These are phyloP conservation scores for Nomada ruficornis DNA, from an alignment of 2,888 invertebrate genomes.

Conservation along the genomic window DNA sequence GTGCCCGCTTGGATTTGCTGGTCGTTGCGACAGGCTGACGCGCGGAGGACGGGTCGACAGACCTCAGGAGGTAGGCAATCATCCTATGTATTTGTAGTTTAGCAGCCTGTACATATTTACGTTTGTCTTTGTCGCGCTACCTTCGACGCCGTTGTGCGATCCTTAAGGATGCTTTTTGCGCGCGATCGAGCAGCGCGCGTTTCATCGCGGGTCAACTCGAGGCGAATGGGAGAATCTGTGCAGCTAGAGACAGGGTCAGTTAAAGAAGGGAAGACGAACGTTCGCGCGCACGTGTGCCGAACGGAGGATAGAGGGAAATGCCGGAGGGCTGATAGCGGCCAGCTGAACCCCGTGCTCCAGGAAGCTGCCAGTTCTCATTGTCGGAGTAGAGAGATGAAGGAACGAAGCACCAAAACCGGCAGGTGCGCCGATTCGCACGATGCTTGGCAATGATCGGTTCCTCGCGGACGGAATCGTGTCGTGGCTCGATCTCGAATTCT, in stretches of 20 bases:
- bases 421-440: constrained; percentile 81
- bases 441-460: constrained; percentile 80
- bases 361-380: constrained; percentile 53
- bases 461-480: constrained; percentile 10
- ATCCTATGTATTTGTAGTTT: neutral
- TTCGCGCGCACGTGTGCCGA: constrained; percentile 46
- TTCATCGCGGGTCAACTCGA: no score
- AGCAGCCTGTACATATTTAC: no score
- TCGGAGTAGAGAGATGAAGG: constrained; percentile 50
- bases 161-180: no score
- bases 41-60: constrained; percentile 1
- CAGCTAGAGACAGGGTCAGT: no score
- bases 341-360: constrained; percentile 27
- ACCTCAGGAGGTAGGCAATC: constrained; percentile 28
- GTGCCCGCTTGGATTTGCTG: constrained; percentile 38
- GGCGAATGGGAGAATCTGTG: no score
- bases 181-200: no score
- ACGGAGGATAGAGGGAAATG: neutral
- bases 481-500: neutral
- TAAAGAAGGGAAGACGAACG: constrained; percentile 1
- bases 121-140: neutral
- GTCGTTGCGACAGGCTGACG: neutral
- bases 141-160: no score
- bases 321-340: constrained; percentile 33
- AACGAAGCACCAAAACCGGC: constrained; percentile 76